A percentile compares a stretch with the other conserved stretches of the same genome.
Conservation (phyloP, 2,113 vertebrate species). For the Brachyhypopomus gauderio region DNA sequence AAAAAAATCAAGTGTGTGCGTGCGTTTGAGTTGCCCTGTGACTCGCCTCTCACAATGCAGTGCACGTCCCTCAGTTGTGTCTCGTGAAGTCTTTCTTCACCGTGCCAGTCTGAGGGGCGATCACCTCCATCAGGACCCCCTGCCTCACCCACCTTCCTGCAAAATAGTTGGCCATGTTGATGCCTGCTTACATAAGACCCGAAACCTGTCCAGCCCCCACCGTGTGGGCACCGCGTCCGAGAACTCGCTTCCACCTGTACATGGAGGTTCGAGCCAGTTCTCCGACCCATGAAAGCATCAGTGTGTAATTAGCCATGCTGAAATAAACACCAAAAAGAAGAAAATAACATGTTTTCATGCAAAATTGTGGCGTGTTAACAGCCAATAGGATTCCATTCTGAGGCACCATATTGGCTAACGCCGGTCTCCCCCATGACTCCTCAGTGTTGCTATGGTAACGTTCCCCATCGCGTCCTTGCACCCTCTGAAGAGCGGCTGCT, state of each 20-base stretch:
- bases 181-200: conserved; percentile 80
- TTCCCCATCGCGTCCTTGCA: conserved; percentile 73
- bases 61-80: conserved; percentile 76
- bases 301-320: conserved; percentile 39
- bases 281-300: conserved; percentile 64
- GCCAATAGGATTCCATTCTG: conserved; percentile 61
- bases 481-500: conserved; percentile 75
- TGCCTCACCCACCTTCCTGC: conserved; percentile 65
- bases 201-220: conserved; percentile 56
- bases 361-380: conserved; percentile 46
- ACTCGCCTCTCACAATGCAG: conserved; percentile 79
- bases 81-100: conserved; percentile 59
- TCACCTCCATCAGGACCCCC: conserved; percentile 85
- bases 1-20: neutral
- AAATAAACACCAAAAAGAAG: conserved; percentile 20
- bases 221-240: conserved; percentile 62
- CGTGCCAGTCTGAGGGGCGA: conserved; percentile 89
- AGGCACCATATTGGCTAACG: conserved; percentile 91
- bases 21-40: conserved; percentile 68
- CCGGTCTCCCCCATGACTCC: conserved; percentile 75
- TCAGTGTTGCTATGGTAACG: conserved; percentile 79
- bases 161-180: conserved; percentile 92
- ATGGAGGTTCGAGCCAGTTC: conserved; percentile 72
- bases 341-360: conserved; percentile 56
- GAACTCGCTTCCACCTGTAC: conserved; percentile 70